Conservation (phyloP, 2,888 invertebrate genomes). For the Machimus rusticus region DNA sequence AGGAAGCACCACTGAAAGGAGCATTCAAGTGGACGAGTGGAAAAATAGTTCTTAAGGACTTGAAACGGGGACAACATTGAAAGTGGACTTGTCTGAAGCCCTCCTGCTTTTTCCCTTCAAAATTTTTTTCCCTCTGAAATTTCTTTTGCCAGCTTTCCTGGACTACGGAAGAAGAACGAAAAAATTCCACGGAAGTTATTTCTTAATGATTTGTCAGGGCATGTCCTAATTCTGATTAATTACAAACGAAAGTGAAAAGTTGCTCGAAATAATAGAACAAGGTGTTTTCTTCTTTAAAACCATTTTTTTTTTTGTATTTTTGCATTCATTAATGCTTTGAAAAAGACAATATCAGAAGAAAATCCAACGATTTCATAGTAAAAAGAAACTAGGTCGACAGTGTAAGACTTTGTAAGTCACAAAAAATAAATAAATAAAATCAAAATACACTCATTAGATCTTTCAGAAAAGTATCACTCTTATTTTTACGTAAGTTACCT, state of each 20-base stretch:
- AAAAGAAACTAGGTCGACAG: neutral
- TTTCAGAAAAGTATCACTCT: neutral
- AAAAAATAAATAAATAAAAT: neutral
- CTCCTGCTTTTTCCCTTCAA: neutral
- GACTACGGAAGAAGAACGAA: neutral
- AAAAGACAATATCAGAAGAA: neutral
- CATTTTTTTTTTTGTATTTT: too few relatives aligned
- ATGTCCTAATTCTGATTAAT: neutral
- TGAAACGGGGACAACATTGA: neutral
- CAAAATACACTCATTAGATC: neutral
- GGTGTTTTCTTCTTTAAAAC: neutral
- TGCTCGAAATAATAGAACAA: neutral
- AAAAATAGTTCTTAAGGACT: conserved; percentile 5
- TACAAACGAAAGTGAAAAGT: neutral
- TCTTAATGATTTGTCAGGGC: neutral
- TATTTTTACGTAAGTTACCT: neutral
- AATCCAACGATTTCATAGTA: neutral
- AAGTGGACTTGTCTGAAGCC: neutral
- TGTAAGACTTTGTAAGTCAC: neutral
- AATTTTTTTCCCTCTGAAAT: neutral
- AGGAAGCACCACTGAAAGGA: conserved; percentile 13
- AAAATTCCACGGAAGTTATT: neutral
- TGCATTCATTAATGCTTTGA: too few relatives aligned
- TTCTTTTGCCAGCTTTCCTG: neutral
- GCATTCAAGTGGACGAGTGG: conserved; percentile 6